Percentiles rank a stretch among this genome's conserved stretches.
Evolutionary conservation across 2,797 vertebrate genomes (phyloP).

Genomic region (Molossus molossus): DNA sequence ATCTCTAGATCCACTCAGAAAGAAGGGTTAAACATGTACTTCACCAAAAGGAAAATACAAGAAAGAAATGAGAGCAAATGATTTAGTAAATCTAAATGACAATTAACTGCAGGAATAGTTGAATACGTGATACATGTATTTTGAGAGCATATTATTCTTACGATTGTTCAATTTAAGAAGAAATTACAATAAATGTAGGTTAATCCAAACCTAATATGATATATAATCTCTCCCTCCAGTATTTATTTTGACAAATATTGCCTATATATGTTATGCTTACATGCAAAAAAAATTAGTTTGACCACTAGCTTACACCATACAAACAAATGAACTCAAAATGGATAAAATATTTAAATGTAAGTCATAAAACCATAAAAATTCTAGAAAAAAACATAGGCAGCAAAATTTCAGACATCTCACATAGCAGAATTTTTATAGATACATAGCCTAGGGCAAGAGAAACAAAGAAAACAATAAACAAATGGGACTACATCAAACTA

Average conservation of each 20-base stretch:
- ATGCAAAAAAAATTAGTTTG: too few relatives aligned
- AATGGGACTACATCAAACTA: too few relatives aligned
- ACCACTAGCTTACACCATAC: too few relatives aligned
- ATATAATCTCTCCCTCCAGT: neutral
- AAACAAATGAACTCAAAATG: too few relatives aligned
- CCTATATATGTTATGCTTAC: neutral
- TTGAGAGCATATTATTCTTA: neutral
- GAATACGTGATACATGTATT: neutral
- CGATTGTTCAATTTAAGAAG: neutral
- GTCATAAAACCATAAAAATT: too few relatives aligned
- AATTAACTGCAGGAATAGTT: neutral
- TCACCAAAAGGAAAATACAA: neutral
- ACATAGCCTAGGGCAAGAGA: too few relatives aligned
- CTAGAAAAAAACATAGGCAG: too few relatives aligned
- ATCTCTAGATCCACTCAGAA: neutral
- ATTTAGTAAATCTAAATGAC: neutral
- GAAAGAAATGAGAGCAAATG: neutral
- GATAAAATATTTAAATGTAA: too few relatives aligned
- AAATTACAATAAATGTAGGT: neutral
- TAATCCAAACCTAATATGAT: neutral
- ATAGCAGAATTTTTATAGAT: too few relatives aligned
- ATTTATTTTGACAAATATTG: constrained; percentile 23
- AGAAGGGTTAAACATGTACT: neutral
- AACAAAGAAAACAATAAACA: too few relatives aligned
- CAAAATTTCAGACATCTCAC: too few relatives aligned